phyloP scores from a whole-genome alignment of 2,888 invertebrate species.

The Machimus rusticus region DNA sequence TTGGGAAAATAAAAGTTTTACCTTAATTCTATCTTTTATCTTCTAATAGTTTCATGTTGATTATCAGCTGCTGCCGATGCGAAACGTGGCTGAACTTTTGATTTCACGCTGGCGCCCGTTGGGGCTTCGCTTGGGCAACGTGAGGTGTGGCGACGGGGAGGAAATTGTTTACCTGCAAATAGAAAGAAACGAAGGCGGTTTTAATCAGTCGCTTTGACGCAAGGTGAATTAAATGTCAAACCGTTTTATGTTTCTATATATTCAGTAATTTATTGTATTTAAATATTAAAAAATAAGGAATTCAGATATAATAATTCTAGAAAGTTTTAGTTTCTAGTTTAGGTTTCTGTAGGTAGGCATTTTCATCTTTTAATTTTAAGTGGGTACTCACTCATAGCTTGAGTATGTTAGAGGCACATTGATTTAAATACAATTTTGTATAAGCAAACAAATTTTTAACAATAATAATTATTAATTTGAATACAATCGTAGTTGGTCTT shows the following conservation, averaged over 20 bases:
- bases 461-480: too few species aligned
- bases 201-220: not conserved
- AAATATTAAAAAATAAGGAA: not conserved
- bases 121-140: not conserved
- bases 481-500: too few species aligned
- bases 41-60: not conserved
- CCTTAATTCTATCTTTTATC: conserved; percentile 3
- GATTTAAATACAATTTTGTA: too few species aligned
- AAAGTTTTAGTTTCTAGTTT: too few species aligned
- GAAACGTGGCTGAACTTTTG: not conserved
- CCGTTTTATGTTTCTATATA: not conserved
- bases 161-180: not conserved
- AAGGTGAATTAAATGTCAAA: not conserved
- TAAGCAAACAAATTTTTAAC: too few species aligned
- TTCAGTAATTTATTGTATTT: not conserved
- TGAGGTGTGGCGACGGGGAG: not conserved
- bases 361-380: too few species aligned
- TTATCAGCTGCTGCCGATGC: not conserved
- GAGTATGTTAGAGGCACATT: too few species aligned
- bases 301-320: not conserved
- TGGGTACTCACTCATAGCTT: too few species aligned
- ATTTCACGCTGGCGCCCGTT: not conserved
- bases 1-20: not conserved
- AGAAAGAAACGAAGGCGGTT: not conserved
- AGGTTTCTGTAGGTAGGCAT: too few species aligned